phyloP scores from a whole-genome alignment of 1,140 invertebrate species.

The Apis dorsata region DNA sequence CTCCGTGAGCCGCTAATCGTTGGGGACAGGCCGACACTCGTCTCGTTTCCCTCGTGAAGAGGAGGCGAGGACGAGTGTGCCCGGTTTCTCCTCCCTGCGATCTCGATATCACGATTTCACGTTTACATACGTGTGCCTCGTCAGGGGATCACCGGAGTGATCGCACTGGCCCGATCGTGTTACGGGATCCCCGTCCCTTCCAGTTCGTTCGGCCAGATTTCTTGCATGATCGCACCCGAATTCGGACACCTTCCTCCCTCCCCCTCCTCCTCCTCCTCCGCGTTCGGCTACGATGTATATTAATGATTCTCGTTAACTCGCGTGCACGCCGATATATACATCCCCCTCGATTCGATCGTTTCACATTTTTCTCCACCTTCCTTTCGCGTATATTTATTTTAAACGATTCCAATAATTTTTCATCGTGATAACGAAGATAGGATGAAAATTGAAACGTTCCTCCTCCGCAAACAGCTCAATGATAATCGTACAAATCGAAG shows the following conservation, averaged over 20 bases:
- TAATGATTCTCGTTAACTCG: constrained; percentile 47
- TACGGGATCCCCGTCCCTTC: constrained; percentile 73
- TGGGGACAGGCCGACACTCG: constrained; percentile 67
- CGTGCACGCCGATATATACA: not conserved
- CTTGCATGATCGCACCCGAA: constrained; percentile 72
- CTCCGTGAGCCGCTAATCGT: constrained; percentile 57
- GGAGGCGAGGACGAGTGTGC: constrained; percentile 54
- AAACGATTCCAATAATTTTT: too few relatives aligned
- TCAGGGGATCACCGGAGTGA: constrained; percentile 57
- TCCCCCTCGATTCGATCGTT: too few relatives aligned
- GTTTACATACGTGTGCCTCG: constrained; percentile 48
- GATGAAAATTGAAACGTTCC: too few relatives aligned
- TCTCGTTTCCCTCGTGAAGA: constrained; percentile 54
- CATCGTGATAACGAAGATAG: too few relatives aligned
- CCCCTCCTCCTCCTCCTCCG: constrained; percentile 26
- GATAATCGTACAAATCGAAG: too few relatives aligned
- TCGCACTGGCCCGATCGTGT: constrained; percentile 68
- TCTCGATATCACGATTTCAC: constrained; percentile 66
- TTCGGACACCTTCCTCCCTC: constrained; percentile 58
- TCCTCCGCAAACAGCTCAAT: too few relatives aligned
- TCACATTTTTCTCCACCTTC: too few relatives aligned
- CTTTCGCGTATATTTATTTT: too few relatives aligned
- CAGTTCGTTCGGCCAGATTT: constrained; percentile 76
- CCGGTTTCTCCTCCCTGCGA: constrained; percentile 53
- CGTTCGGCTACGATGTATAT: constrained; percentile 6